Conservation (phyloP, 2,888 invertebrate species). For the Thera britannica region DNA sequence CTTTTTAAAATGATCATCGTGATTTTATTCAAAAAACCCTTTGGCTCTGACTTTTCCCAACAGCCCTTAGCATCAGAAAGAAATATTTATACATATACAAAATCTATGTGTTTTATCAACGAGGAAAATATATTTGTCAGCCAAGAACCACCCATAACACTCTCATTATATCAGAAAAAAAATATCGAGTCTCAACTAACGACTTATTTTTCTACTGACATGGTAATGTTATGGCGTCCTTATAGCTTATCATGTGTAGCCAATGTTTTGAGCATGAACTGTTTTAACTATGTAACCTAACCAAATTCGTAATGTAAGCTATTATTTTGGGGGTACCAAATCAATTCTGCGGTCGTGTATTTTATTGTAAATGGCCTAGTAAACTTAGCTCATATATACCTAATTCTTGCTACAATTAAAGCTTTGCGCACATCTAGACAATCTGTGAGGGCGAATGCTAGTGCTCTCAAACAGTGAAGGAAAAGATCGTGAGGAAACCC, state of each 20-base stretch:
- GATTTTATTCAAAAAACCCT: neutral
- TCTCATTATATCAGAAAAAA: conserved; percentile 15
- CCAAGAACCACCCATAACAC: conserved; percentile 21
- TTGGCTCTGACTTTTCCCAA: neutral
- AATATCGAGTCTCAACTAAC: conserved; percentile 27
- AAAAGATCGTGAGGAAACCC: too few relatives aligned
- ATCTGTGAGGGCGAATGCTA: too few relatives aligned
- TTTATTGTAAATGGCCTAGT: too few relatives aligned
- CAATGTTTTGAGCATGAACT: conserved; percentile 19
- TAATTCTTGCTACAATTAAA: too few relatives aligned
- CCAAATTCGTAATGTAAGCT: neutral
- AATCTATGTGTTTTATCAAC: conserved; percentile 22
- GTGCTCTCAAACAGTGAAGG: too few relatives aligned
- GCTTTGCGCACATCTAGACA: too few relatives aligned
- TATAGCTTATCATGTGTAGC: conserved; percentile 18
- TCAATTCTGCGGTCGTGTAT: too few relatives aligned
- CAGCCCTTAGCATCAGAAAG: neutral
- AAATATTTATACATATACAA: conserved; percentile 1
- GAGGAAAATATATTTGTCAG: conserved; percentile 28
- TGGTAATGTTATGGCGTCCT: conserved; percentile 29
- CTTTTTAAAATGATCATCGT: neutral
- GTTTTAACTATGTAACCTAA: neutral
- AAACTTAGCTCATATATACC: too few relatives aligned
- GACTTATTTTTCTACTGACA: conserved; percentile 34
- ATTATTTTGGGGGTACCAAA: too few relatives aligned